Conservation (phyloP, 2,797 vertebrate genomes). For the Tamandua tetradactyla region DNA sequence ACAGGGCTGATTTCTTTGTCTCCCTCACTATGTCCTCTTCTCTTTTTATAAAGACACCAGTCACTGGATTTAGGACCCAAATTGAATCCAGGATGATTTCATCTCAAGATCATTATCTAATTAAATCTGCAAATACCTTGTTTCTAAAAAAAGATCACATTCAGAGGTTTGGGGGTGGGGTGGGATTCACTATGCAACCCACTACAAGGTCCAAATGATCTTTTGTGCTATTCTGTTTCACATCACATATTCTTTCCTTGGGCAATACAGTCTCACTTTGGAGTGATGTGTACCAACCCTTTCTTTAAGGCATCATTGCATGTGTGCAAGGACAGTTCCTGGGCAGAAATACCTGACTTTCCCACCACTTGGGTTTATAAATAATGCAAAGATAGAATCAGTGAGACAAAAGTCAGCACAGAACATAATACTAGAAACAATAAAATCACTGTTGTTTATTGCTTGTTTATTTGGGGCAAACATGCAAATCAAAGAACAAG, state of each 20-base stretch:
- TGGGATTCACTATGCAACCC: too few relatives aligned
- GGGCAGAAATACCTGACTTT: background rate
- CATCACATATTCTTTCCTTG: background rate
- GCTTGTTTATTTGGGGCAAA: background rate
- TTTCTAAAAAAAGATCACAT: too few relatives aligned
- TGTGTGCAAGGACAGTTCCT: too few relatives aligned
- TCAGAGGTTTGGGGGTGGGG: too few relatives aligned
- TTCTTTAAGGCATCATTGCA: too few relatives aligned
- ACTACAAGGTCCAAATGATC: background rate
- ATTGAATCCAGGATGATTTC: too few relatives aligned
- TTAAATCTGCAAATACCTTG: too few relatives aligned
- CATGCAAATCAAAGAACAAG: conserved; percentile 7
- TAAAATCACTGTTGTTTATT: background rate
- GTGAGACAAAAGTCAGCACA: background rate
- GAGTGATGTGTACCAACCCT: background rate
- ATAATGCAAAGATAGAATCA: background rate
- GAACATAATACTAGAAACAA: background rate
- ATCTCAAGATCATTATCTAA: too few relatives aligned
- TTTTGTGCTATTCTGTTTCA: background rate
- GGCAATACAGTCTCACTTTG: background rate
- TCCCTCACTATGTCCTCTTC: too few relatives aligned
- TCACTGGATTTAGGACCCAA: too few relatives aligned
- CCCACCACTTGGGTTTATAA: background rate
- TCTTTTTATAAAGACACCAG: too few relatives aligned
- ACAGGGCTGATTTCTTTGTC: too few relatives aligned